Conservation (phyloP, 2,888 invertebrate genomes). For the Cactoblastis cactorum region DNA sequence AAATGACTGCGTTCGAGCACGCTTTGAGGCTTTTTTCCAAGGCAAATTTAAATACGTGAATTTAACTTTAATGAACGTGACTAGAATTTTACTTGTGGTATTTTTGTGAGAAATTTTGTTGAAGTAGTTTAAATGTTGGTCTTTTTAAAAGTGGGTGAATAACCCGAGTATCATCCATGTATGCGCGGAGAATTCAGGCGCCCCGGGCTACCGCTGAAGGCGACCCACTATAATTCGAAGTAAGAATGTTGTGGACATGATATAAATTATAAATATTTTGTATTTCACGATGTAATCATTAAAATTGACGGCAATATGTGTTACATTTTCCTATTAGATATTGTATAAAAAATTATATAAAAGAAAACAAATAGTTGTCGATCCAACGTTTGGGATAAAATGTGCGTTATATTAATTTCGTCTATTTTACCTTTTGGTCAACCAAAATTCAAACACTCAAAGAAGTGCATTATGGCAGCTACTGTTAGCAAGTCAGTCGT, state of each 20-base stretch:
- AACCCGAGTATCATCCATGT: slow-evolving; percentile 46
- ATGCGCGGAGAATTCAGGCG: slow-evolving; percentile 47
- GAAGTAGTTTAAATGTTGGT: not conserved
- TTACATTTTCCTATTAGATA: too few species aligned
- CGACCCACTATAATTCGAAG: slow-evolving; percentile 40
- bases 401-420: too few species aligned
- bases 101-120: not conserved
- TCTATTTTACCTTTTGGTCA: too few species aligned
- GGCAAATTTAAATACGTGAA: slow-evolving; percentile 10
- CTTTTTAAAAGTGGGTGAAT: slow-evolving; percentile 42
- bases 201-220: slow-evolving; percentile 61
- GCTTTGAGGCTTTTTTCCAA: not conserved
- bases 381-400: too few species aligned
- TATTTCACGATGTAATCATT: not conserved
- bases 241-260: slow-evolving; percentile 50
- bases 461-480: too few species aligned
- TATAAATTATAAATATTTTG: slow-evolving; percentile 14
- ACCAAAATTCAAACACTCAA: too few species aligned
- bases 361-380: too few species aligned
- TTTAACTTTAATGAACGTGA: slow-evolving; percentile 21
- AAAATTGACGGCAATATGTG: too few species aligned
- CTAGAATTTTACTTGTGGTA: slow-evolving; percentile 14
- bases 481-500: too few species aligned
- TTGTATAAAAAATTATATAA: too few species aligned
- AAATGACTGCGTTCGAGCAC: slow-evolving; percentile 2